phyloP scores from a whole-genome alignment of 2,888 invertebrate species.

The Mimas tiliae region DNA sequence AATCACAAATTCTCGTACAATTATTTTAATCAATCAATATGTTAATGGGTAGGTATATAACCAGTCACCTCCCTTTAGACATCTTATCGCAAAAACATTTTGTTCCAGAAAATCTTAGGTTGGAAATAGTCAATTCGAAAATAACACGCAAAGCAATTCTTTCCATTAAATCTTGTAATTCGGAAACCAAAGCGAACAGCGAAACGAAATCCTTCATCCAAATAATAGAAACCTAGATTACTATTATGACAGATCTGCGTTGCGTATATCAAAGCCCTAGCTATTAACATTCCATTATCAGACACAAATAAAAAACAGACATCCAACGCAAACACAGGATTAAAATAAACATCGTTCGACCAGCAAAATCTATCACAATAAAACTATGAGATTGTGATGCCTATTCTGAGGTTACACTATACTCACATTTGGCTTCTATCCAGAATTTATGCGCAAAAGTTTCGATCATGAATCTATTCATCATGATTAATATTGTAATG shows the following conservation, averaged over 20 bases:
- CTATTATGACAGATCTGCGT: background rate
- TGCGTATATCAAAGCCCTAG: background rate
- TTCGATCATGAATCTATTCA: conserved; percentile 9
- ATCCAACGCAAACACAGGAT: background rate
- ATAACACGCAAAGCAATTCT: background rate
- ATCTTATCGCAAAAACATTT: background rate
- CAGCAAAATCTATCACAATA: background rate
- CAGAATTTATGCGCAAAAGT: conserved; percentile 18
- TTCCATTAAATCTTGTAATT: background rate
- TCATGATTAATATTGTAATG: too few relatives aligned
- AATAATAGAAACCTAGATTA: background rate
- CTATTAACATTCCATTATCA: background rate
- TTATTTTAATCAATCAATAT: too few relatives aligned
- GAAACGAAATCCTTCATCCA: background rate
- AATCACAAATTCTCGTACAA: too few relatives aligned
- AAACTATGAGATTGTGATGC: conserved; percentile 4
- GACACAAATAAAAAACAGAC: conserved; percentile 17
- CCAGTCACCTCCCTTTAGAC: background rate
- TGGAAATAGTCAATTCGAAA: background rate
- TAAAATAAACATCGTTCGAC: conserved; percentile 12
- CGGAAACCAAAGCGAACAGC: background rate
- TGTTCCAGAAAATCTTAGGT: background rate
- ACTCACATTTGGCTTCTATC: conserved; percentile 18
- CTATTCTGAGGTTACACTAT: conserved; percentile 5
- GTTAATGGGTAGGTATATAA: too few relatives aligned